phyloP scores from a whole-genome alignment of 2,797 vertebrate genomes.

The Chelon labrosus region DNA sequence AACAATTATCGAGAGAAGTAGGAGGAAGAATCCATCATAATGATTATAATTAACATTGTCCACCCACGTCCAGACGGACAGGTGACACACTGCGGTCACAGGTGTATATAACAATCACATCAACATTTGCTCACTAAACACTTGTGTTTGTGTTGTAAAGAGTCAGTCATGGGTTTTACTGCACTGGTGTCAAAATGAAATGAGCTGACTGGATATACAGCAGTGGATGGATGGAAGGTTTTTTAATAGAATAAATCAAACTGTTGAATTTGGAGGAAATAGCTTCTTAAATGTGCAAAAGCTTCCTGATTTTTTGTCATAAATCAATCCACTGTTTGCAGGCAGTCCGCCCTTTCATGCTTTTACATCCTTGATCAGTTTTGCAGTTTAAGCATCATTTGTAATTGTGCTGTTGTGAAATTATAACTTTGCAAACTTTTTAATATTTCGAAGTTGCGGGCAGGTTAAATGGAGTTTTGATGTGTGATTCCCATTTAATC shows the following conservation, averaged over 20 bases:
- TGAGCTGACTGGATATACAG: neutral
- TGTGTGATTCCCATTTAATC: too few species aligned
- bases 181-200: neutral
- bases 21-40: conserved; percentile 15
- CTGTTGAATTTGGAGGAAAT: neutral
- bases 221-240: too few species aligned
- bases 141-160: neutral
- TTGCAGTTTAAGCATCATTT: too few species aligned
- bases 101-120: conserved; percentile 8
- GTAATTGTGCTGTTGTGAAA: too few species aligned
- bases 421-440: too few species aligned
- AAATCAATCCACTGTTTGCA: too few species aligned
- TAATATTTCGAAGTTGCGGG: too few species aligned
- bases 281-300: neutral
- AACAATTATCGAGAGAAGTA: conserved; percentile 9
- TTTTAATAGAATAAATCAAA: neutral
- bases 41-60: conserved; percentile 16
- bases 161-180: neutral
- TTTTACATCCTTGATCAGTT: too few species aligned
- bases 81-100: conserved; percentile 19
- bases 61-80: conserved; percentile 33
- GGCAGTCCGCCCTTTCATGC: too few species aligned
- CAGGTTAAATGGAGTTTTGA: too few species aligned
- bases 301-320: neutral
- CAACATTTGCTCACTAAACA: neutral